Evolutionary conservation across 2,797 vertebrate genomes (phyloP).

Genomic region (Fundulus diaphanus): DNA sequence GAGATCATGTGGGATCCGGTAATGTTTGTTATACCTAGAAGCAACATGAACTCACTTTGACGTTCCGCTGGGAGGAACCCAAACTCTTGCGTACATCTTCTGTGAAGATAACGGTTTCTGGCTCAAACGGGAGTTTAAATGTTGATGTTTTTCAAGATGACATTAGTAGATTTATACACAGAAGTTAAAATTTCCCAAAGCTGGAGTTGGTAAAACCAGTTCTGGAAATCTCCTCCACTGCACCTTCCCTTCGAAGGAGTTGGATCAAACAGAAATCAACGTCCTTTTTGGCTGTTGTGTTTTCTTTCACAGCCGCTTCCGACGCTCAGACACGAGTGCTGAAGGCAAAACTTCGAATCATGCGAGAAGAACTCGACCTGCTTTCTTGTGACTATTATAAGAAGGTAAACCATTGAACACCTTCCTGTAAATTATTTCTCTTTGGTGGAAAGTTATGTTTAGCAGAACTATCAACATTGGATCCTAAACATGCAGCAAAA

Average conservation of each 20-base stretch:
- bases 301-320: conserved; percentile 58
- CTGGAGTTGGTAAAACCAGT: background rate
- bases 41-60: background rate
- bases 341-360: conserved; percentile 90
- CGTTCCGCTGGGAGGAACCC: background rate
- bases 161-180: too few species aligned
- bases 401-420: conserved; percentile 77
- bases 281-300: background rate
- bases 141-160: too few species aligned
- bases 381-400: conserved; percentile 85
- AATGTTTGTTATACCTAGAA: conserved; percentile 19
- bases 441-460: background rate
- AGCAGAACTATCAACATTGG: background rate
- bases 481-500: background rate
- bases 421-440: background rate
- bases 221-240: background rate
- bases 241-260: background rate
- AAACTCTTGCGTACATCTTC: background rate
- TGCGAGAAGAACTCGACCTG: conserved; percentile 89
- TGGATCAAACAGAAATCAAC: background rate
- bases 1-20: conserved; percentile 86
- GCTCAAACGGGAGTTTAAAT: too few species aligned
- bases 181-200: too few species aligned
- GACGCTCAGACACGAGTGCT: conserved; percentile 90
- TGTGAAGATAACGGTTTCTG: too few species aligned